Evolutionary conservation across 2,888 invertebrate species (phyloP).

Genomic region (Caenorhabditis sulstoni): DNA sequence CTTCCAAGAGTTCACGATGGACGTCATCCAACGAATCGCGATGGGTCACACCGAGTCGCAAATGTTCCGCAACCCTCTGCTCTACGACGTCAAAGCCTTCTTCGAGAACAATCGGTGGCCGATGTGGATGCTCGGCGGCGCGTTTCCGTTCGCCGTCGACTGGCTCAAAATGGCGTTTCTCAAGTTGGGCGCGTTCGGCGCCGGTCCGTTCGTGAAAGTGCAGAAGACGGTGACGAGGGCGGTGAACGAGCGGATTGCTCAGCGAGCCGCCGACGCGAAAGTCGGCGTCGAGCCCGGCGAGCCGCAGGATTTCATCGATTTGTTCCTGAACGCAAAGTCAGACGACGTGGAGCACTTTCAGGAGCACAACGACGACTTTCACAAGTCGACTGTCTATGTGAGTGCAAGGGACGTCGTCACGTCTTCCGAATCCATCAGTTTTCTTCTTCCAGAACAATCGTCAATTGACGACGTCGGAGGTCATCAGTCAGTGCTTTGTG

Average conservation of each 20-base stretch:
- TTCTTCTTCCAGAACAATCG: slow-evolving; percentile 1
- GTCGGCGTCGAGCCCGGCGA: slow-evolving; percentile 32
- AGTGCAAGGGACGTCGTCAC: no score
- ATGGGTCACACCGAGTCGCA: slow-evolving; percentile 78
- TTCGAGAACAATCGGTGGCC: slow-evolving; percentile 38
- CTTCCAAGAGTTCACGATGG: slow-evolving; percentile 83
- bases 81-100: slow-evolving; percentile 30
- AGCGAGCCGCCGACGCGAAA: slow-evolving; percentile 40
- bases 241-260: slow-evolving; percentile 41
- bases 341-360: slow-evolving; percentile 49
- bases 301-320: slow-evolving; percentile 66
- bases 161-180: slow-evolving; percentile 20
- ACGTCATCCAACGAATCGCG: slow-evolving; percentile 83
- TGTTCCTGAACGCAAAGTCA: slow-evolving; percentile 63
- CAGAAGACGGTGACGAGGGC: slow-evolving; percentile 17
- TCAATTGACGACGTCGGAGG: slow-evolving; percentile 70
- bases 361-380: not conserved
- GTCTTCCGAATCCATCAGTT: no score
- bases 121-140: slow-evolving; percentile 26
- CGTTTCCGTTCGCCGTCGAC: slow-evolving; percentile 23
- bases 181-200: slow-evolving; percentile 2
- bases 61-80: slow-evolving; percentile 42
- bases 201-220: slow-evolving; percentile 30
- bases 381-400: not conserved
- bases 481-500: slow-evolving; percentile 81